These are phyloP conservation scores for Eupristina koningsbergeri DNA, from an alignment of 1,140 invertebrate genomes.

Conservation along the genomic window DNA sequence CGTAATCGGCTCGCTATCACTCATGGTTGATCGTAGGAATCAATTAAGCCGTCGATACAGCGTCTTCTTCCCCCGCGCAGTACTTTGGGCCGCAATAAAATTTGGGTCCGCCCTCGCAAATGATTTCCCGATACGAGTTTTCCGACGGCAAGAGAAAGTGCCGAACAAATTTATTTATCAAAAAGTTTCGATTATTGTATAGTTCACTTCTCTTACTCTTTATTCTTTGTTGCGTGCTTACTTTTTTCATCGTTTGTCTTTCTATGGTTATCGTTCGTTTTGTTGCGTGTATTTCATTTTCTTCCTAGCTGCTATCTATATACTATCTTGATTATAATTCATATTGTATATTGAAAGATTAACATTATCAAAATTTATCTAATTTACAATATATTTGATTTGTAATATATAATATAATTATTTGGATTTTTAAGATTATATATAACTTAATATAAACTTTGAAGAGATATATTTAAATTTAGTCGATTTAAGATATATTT, in stretches of 20 bases:
- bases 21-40: too few relatives aligned
- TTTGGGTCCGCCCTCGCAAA: too few relatives aligned
- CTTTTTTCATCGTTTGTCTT: not conserved
- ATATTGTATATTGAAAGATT: not conserved
- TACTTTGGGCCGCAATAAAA: too few relatives aligned
- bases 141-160: too few relatives aligned
- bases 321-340: constrained; percentile 1
- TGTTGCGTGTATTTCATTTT: not conserved
- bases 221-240: not conserved
- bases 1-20: too few relatives aligned
- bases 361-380: not conserved
- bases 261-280: not conserved
- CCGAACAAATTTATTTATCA: not conserved
- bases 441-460: not conserved
- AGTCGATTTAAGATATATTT: too few relatives aligned
- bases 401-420: too few relatives aligned
- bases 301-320: not conserved
- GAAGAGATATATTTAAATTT: not conserved
- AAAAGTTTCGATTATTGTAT: not conserved
- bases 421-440: not conserved
- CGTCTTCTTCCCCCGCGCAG: too few relatives aligned
- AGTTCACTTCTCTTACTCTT: not conserved
- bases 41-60: too few relatives aligned
- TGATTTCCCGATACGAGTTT: too few relatives aligned
- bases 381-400: not conserved